phyloP scores from a whole-genome alignment of 2,113 vertebrate genomes.

The Phylloscopus whistleri region DNA sequence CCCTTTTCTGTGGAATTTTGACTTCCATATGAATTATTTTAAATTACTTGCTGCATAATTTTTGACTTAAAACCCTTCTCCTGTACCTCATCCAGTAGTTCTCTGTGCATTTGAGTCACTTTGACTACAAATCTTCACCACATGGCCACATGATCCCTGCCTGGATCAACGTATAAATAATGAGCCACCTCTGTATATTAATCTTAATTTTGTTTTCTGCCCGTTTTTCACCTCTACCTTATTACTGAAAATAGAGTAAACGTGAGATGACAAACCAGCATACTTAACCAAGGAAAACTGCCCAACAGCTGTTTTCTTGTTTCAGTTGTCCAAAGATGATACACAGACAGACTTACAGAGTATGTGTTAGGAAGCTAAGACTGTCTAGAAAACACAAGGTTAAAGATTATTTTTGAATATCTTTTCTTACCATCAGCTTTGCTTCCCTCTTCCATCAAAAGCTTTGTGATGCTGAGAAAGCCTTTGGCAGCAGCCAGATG shows the following conservation, averaged over 20 bases:
- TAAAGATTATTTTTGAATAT: neutral
- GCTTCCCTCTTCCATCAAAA: slow-evolving; percentile 85
- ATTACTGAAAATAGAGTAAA: neutral
- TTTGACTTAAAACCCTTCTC: neutral
- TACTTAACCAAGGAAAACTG: neutral
- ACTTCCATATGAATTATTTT: neutral
- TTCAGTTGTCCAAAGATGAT: neutral
- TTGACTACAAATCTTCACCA: neutral
- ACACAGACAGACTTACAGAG: neutral
- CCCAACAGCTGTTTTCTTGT: neutral
- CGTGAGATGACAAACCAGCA: neutral
- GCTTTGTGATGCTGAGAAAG: slow-evolving; percentile 82
- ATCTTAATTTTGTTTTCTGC: neutral
- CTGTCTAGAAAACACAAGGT: neutral
- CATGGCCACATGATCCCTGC: neutral
- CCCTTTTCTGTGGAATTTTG: neutral
- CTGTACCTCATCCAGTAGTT: neutral
- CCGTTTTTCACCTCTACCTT: neutral
- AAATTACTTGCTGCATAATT: neutral
- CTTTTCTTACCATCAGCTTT: slow-evolving; percentile 83
- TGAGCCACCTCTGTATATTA: neutral
- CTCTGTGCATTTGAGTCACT: neutral
- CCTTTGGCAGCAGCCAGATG: slow-evolving; percentile 92
- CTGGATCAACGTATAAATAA: neutral
- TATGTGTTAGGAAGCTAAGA: neutral